phyloP scores from a whole-genome alignment of 1,140 invertebrate species.

The Bemisia tabaci region DNA sequence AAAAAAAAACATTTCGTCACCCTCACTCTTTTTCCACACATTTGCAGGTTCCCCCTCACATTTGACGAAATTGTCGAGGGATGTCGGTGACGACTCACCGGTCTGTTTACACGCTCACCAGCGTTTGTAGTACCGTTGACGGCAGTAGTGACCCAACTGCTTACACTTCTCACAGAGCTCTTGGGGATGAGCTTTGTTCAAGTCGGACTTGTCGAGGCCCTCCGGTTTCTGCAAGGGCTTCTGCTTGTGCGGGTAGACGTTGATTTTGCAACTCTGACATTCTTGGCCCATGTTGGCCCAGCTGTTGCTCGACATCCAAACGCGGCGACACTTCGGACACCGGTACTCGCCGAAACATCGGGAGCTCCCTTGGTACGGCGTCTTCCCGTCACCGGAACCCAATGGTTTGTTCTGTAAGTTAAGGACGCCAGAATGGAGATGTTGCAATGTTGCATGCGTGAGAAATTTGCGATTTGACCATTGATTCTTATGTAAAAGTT shows the following conservation, averaged over 20 bases:
- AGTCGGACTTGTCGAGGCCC: constrained; percentile 75
- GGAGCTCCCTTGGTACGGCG: constrained; percentile 89
- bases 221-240: constrained; percentile 76
- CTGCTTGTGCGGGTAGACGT: constrained; percentile 89
- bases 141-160: constrained; percentile 70
- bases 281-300: constrained; percentile 91
- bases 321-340: constrained; percentile 84
- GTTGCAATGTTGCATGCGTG: too few relatives aligned
- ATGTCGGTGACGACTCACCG: too few relatives aligned
- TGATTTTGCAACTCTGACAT: constrained; percentile 86
- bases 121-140: too few relatives aligned
- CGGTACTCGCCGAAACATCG: constrained; percentile 88
- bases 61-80: too few relatives aligned
- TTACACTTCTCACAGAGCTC: constrained; percentile 81
- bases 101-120: too few relatives aligned
- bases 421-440: too few relatives aligned
- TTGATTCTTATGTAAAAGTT: too few relatives aligned
- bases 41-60: too few relatives aligned
- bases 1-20: too few relatives aligned
- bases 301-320: constrained; percentile 90
- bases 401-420: too few relatives aligned
- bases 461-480: too few relatives aligned
- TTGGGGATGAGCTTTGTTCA: constrained; percentile 80
- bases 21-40: too few relatives aligned
- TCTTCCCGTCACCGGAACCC: constrained; percentile 82